A percentile compares a stretch with the other conserved stretches of the same genome.
Conservation (phyloP, 2,113 vertebrate species). For the Aptenodytes patagonicus region DNA sequence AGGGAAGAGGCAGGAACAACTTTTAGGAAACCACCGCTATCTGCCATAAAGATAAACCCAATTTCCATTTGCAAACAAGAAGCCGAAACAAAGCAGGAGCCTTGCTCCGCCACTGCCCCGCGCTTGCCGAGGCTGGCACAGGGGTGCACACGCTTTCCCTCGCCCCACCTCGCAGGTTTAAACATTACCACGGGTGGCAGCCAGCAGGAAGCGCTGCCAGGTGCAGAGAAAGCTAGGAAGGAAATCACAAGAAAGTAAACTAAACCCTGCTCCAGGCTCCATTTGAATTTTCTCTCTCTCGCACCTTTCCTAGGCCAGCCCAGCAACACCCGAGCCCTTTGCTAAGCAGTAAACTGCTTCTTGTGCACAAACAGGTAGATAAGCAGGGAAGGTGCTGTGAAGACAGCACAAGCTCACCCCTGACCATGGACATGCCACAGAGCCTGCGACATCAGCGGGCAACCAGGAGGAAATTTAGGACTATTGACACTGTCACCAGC, state of each 20-base stretch:
- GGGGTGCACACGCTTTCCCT: background rate
- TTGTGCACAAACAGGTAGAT: rapidly evolving
- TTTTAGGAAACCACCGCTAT: background rate
- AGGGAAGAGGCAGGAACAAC: background rate
- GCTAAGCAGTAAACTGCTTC: background rate
- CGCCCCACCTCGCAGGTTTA: background rate
- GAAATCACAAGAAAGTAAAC: background rate
- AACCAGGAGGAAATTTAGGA: background rate
- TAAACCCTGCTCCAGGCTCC: background rate
- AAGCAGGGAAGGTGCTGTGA: background rate
- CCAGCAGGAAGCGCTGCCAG: background rate
- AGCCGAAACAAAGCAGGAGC: background rate
- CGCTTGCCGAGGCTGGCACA: background rate
- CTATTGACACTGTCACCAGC: background rate
- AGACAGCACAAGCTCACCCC: background rate
- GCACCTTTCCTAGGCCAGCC: background rate
- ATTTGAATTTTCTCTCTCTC: background rate
- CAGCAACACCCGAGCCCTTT: background rate
- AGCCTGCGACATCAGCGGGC: background rate
- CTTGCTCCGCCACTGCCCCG: rapidly evolving
- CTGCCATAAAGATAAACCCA: background rate
- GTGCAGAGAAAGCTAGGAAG: constrained; percentile 8
- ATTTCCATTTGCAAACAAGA: background rate
- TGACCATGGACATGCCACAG: background rate
- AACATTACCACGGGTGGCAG: background rate